phyloP scores from a whole-genome alignment of 2,888 invertebrate species.

The Lacanobia wlatinum region DNA sequence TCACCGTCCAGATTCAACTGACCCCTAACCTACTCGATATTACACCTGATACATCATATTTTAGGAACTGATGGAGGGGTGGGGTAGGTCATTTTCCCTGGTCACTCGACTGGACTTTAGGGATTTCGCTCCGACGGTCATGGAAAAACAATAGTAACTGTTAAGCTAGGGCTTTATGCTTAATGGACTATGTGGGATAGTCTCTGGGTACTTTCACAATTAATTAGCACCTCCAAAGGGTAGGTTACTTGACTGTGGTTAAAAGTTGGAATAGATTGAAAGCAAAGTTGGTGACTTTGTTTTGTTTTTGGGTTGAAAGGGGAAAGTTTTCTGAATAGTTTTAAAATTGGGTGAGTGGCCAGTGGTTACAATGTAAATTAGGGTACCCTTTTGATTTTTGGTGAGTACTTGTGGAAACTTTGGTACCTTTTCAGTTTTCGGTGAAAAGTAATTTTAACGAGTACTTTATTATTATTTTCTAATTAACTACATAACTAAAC shows the following conservation, averaged over 20 bases:
- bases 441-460: background rate
- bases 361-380: slow-evolving; percentile 40
- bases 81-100: slow-evolving; percentile 65
- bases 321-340: slow-evolving; percentile 58
- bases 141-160: slow-evolving; percentile 82
- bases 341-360: slow-evolving; percentile 32
- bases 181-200: slow-evolving; percentile 85
- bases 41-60: slow-evolving; percentile 50
- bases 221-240: slow-evolving; percentile 84
- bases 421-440: background rate
- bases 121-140: slow-evolving; percentile 83
- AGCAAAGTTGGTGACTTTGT: slow-evolving; percentile 65
- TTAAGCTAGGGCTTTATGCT: slow-evolving; percentile 81
- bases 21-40: slow-evolving; percentile 61
- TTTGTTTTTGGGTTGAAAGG: slow-evolving; percentile 47
- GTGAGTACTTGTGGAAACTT: background rate
- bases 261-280: slow-evolving; percentile 71
- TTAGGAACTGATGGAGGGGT: slow-evolving; percentile 35
- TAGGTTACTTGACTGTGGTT: slow-evolving; percentile 71
- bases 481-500: background rate
- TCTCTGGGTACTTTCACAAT: slow-evolving; percentile 82
- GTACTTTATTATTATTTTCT: background rate
- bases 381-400: slow-evolving; percentile 17
- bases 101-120: slow-evolving; percentile 80
- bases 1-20: slow-evolving; percentile 69